These are phyloP conservation scores for Sylvietta virens DNA, from an alignment of 2,113 vertebrate species.

Conservation along the genomic window DNA sequence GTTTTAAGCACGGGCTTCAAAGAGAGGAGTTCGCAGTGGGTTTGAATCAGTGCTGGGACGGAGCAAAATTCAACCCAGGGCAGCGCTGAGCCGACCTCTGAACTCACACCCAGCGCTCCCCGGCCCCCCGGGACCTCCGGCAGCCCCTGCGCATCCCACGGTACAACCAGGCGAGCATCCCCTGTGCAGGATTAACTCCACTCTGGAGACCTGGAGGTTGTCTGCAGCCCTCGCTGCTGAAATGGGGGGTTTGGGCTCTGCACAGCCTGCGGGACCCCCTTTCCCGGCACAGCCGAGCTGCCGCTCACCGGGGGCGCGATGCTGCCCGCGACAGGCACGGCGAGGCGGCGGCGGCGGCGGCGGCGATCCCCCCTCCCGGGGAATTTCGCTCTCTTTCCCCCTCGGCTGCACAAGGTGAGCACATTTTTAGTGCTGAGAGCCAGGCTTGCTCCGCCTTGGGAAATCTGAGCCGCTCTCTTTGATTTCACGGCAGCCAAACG, in stretches of 20 bases:
- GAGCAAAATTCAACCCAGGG: neutral
- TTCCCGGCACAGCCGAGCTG: fast-evolving
- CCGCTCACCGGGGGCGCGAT: fast-evolving
- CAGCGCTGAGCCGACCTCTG: fast-evolving
- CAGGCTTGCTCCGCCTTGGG: neutral
- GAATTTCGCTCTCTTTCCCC: neutral
- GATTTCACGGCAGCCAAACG: neutral
- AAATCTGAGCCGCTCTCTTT: neutral
- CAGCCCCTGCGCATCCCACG: neutral
- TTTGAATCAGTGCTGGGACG: neutral
- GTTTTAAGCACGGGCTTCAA: fast-evolving
- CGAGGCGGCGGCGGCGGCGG: fast-evolving
- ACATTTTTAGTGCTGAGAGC: neutral
- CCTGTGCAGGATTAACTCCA: neutral
- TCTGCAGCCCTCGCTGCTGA: neutral
- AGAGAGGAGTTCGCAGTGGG: fast-evolving
- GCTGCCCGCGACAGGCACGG: neutral
- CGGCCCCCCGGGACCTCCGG: fast-evolving
- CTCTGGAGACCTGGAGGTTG: fast-evolving
- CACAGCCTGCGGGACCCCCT: neutral
- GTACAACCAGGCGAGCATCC: neutral
- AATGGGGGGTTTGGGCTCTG: fast-evolving
- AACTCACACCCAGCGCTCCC: neutral
- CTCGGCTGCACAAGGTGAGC: neutral
- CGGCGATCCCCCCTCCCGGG: neutral